A percentile compares a stretch with the other conserved stretches of the same genome.
phyloP scores from a whole-genome alignment of 1,140 invertebrate species.

The Orchestia grillus region DNA sequence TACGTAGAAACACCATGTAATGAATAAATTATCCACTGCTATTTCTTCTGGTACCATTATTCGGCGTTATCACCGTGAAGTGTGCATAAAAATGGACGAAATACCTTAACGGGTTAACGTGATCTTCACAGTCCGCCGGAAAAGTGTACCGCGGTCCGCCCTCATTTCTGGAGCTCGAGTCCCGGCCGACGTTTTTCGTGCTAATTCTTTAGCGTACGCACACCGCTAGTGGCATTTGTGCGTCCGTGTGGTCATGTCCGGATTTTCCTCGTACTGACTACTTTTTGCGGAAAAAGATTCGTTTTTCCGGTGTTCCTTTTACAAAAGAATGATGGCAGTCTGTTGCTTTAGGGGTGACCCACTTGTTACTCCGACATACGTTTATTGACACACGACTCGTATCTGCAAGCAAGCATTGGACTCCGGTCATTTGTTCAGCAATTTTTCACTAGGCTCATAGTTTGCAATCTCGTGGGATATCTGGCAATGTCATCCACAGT shows the following conservation, averaged over 20 bases:
- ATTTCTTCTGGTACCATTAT: too few relatives aligned
- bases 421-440: neutral
- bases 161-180: neutral
- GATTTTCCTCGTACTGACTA: neutral
- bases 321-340: neutral
- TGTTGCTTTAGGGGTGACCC: neutral
- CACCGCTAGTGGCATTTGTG: neutral
- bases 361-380: neutral
- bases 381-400: neutral
- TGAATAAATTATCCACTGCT: too few relatives aligned
- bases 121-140: neutral
- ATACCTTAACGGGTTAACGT: too few relatives aligned
- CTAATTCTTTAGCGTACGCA: neutral
- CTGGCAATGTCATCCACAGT: neutral
- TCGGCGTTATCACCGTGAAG: too few relatives aligned
- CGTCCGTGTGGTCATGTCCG: neutral
- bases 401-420: neutral
- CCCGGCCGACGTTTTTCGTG: neutral
- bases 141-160: neutral
- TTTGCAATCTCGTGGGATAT: neutral
- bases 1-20: too few relatives aligned
- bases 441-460: neutral
- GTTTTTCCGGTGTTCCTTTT: neutral
- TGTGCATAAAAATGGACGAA: too few relatives aligned
- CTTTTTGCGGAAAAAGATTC: neutral